phyloP scores from a whole-genome alignment of 2,113 vertebrate species.

The Pterocles gutturalis region DNA sequence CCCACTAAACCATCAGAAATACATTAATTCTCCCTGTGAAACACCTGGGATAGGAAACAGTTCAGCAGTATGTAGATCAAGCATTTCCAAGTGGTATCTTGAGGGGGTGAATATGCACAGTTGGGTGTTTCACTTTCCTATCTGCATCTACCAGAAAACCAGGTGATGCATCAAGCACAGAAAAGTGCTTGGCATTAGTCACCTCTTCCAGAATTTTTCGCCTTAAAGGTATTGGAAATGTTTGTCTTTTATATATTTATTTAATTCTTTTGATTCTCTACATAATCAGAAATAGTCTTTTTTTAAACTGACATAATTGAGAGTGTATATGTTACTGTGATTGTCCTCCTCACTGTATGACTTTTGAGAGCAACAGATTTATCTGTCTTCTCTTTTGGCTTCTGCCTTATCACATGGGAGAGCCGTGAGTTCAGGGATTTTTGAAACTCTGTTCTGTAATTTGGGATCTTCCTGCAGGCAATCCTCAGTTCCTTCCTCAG shows the following conservation, averaged over 20 bases:
- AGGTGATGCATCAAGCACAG: neutral
- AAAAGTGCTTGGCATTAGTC: neutral
- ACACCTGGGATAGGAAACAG: neutral
- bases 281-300: neutral
- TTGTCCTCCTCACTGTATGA: neutral
- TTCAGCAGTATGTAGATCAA: neutral
- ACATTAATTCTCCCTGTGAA: neutral
- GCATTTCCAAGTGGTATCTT: neutral
- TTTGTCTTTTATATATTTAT: neutral
- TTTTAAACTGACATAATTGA: neutral
- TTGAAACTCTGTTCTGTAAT: neutral
- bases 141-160: neutral
- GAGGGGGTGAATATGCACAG: neutral
- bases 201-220: neutral
- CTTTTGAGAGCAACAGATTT: neutral
- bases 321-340: neutral
- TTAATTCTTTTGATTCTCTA: neutral
- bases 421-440: fast-evolving
- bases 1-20: neutral
- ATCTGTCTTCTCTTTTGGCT: neutral
- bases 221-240: neutral
- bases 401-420: neutral
- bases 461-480: neutral
- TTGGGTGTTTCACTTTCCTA: neutral
- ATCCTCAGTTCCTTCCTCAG: neutral